Percentiles rank a stretch among this genome's conserved stretches.
Evolutionary conservation across 1,140 invertebrate genomes (phyloP).

Genomic region (Uloborus diversus): DNA sequence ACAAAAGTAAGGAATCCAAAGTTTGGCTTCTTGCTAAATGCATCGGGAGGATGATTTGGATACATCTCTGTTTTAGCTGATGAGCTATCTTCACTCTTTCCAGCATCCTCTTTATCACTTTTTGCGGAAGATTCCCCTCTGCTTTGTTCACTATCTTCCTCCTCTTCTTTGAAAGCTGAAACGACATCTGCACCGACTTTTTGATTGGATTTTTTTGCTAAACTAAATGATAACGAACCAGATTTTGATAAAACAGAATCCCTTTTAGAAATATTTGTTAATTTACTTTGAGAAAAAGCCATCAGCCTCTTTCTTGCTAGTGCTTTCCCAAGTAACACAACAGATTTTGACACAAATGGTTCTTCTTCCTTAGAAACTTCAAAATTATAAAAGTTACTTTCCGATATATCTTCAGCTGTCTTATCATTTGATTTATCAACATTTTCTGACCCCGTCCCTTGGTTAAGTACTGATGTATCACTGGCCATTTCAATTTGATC

Average conservation of each 20-base stretch:
- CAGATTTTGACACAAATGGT: slow-evolving; percentile 35
- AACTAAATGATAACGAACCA: slow-evolving; percentile 55
- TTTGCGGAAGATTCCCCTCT: not conserved
- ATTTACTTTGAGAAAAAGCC: slow-evolving; percentile 49
- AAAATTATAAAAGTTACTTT: too few relatives aligned
- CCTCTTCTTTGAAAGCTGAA: slow-evolving; percentile 45
- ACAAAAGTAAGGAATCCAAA: slow-evolving; percentile 55
- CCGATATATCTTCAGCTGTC: too few relatives aligned
- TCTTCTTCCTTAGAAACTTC: not conserved
- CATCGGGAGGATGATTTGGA: slow-evolving; percentile 40
- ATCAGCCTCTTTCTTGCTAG: slow-evolving; percentile 55
- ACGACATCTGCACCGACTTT: slow-evolving; percentile 38
- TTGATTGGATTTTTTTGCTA: slow-evolving; percentile 50
- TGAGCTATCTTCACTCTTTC: not conserved
- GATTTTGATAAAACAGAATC: not conserved
- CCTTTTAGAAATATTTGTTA: not conserved
- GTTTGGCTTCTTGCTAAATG: slow-evolving; percentile 45
- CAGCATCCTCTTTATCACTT: not conserved
- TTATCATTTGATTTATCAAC: too few relatives aligned
- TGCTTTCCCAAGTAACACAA: slow-evolving; percentile 55
- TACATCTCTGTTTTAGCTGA: slow-evolving; percentile 16
- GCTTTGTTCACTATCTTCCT: slow-evolving; percentile 27
- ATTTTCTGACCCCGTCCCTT: too few relatives aligned
- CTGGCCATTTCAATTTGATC: too few relatives aligned
- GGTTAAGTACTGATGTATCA: too few relatives aligned